Base-by-base conservation (phyloP, 2,888 invertebrate genomes). In the Brachyptera risi region DNA sequence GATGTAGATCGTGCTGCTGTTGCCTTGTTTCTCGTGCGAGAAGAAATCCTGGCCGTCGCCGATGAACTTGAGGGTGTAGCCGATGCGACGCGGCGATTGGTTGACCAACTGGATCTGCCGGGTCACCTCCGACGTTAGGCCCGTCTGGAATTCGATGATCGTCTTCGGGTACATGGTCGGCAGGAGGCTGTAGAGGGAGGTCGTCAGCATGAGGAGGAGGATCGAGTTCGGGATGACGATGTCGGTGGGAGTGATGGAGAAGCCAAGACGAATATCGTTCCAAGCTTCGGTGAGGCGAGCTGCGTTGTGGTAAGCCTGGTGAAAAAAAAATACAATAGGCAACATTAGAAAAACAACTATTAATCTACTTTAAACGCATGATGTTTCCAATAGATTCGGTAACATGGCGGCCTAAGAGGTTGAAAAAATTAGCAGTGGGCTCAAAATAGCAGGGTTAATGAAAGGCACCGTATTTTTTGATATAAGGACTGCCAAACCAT, bases 191-290 rank as follows among this genome's bases (percentile, higher is more conserved):
- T 80, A 84, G 21, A 86, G 73, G 71, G 80, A 80, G 27, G 76
- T 72, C 0, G 81, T 76, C 49, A 84, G 71, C 74, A 85, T 80
- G 15, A 84, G 62, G 79, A 84, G 82, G 66, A 82, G 79, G 40
- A 85, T 71, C 63, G 75, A 75, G 71, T 81, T 82, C 0, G 83
- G 80, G 21, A 76, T 58, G 1, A 79, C 70, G 60, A 86, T 79
- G 63, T 82, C 79, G 54, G 71, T 72, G 17, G 82, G 80, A 15
- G 68, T 72, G 49, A 85, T 67, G 3, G 80, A 77, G 68, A 83
- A 83, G 65, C 82, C 81, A 2, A 84, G 71, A 50, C 78, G 76
- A 37, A 86, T 71, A 60, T 73, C 69, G 65, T 76, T 78, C 77
- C 85, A 80, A 5, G 80, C 78, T 67, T 80, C 78, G 19, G 80